Conservation (phyloP, 2,888 invertebrate genomes). For the Hypercompe scribonia region DNA sequence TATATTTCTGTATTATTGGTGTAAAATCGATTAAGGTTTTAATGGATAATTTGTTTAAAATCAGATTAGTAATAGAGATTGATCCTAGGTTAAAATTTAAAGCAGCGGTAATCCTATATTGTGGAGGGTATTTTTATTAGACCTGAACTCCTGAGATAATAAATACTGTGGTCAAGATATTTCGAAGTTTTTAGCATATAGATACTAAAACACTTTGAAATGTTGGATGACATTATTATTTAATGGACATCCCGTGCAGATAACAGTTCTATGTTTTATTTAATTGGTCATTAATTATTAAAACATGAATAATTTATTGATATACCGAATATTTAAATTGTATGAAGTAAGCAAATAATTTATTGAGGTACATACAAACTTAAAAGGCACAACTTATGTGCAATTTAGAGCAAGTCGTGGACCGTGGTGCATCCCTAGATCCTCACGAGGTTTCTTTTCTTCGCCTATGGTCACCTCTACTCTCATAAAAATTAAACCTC, state of each 20-base stretch:
- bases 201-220: conserved; percentile 1
- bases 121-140: background rate
- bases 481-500: no score
- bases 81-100: background rate
- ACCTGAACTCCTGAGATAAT: background rate
- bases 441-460: background rate
- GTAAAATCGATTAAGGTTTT: no score
- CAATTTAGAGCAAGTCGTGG: no score
- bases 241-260: background rate
- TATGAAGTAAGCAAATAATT: background rate
- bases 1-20: no score
- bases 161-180: background rate
- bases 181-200: background rate
- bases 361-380: no score
- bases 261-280: background rate
- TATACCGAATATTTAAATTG: background rate
- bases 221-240: background rate
- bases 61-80: no score
- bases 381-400: background rate
- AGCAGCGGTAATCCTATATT: background rate
- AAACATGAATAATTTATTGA: background rate
- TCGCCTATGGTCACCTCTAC: background rate
- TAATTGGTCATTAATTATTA: no score
- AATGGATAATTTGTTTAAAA: no score
- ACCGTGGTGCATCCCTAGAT: background rate